Base-by-base conservation (phyloP, 2,113 vertebrate species). In the Otolemur garnettii region DNA sequence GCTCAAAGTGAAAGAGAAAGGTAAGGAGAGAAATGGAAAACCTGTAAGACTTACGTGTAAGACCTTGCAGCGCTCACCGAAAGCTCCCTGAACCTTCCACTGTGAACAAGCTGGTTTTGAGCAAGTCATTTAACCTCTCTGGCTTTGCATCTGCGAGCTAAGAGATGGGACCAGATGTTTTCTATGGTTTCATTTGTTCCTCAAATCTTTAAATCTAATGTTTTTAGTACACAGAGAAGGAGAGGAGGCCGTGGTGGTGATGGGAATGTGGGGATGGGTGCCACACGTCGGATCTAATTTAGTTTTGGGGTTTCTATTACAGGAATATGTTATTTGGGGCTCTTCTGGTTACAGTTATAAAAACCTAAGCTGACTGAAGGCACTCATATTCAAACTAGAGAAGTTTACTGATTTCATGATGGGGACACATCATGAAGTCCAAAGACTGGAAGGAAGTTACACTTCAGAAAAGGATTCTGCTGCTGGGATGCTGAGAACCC, bases 351-450 rank as follows among this genome's bases (percentile, higher is more conserved):
- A 11, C 26, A 38, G 0, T 93, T 94, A 72, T 72, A 55, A 91
- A 97, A 85, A 74, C 28, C 28, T 53, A 91, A 62, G 45, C 45
- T 84, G 78, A 89, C 74, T 38, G 57, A 86, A 91, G 55, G 26
- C 15, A 18, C 38, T 92, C 55, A 14, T 60, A 30, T 85, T 60
- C 72, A 72, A 78, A 53, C 13, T 72, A 15, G 53, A 45, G 15
- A 38, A 50, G 78, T 66, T 81, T 64, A 45, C 45, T 86, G 80
- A 85, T 57, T 87, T 80, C 30, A 19, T 92, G 81, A 59, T 35
- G 42, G 53, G 15, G 21, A 24, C 14, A 30, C 11, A 35, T 87
- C 69, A 17, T 82, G 60, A 79, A 60, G 62, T 94, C 57, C 2
- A 55, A 90, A 57, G 24, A 80, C 4, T 33, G 2, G 26, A 24